These are phyloP conservation scores for Drosophila kohkoa DNA, from an alignment of 1,140 invertebrate species.

Conservation along the genomic window DNA sequence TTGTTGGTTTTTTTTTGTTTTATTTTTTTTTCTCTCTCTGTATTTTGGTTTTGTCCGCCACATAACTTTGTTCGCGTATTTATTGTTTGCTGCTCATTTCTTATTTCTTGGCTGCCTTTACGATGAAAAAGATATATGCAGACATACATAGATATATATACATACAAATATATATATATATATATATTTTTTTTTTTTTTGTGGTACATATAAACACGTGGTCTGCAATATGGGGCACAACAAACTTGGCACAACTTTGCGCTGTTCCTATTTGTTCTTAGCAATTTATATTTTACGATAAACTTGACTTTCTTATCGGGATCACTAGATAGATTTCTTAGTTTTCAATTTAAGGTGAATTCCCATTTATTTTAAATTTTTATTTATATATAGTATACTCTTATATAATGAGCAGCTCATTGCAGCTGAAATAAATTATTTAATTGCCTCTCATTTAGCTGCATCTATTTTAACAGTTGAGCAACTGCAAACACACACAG, in stretches of 20 bases:
- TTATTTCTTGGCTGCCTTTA: conserved; percentile 57
- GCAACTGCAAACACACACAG: conserved; percentile 7
- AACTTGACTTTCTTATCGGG: conserved; percentile 17
- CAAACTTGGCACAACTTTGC: conserved; percentile 31
- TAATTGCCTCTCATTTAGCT: neutral
- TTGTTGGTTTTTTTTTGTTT: conserved; percentile 37
- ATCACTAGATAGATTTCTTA: neutral
- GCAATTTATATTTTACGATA: conserved; percentile 4
- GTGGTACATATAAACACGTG: neutral
- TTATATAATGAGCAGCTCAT: neutral
- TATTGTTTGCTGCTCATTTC: conserved; percentile 62
- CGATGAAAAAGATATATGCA: conserved; percentile 50
- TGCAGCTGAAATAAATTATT: neutral
- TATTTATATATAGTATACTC: neutral
- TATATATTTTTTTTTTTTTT: conserved; percentile 14
- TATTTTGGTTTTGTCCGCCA: conserved; percentile 23
- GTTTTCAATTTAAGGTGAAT: neutral
- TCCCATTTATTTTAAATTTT: neutral
- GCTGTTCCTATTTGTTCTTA: conserved; percentile 30
- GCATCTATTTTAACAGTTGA: conserved; percentile 12
- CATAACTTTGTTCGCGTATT: conserved; percentile 44
- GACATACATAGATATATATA: neutral
- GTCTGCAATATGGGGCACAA: conserved; percentile 26
- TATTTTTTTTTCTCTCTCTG: neutral
- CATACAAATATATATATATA: neutral